A percentile compares a stretch with the other conserved stretches of the same genome.
phyloP scores from a whole-genome alignment of 2,888 invertebrate species.

The Cacoxenus indagator region DNA sequence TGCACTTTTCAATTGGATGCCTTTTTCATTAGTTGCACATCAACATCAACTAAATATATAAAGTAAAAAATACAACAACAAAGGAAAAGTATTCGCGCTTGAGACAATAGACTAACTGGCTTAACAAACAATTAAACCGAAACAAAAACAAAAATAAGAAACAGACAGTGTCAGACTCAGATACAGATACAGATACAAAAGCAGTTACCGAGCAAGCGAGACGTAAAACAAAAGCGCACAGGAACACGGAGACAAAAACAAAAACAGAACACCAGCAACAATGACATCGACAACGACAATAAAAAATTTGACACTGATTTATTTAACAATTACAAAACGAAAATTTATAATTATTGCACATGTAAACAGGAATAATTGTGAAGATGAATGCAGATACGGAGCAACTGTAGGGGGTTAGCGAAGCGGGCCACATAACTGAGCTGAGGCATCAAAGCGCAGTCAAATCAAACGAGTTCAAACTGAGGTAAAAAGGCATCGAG shows the following conservation, averaged over 20 bases:
- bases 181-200: no score
- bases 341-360: constrained; percentile 63
- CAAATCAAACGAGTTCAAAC: neutral
- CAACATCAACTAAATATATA: neutral
- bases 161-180: neutral
- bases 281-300: neutral
- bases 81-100: neutral
- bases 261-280: constrained; percentile 54
- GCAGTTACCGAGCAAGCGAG: constrained; percentile 29
- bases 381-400: neutral
- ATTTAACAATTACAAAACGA: constrained; percentile 60
- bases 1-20: neutral
- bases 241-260: constrained; percentile 29
- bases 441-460: constrained; percentile 9
- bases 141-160: constrained; percentile 46
- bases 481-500: neutral
- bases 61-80: neutral
- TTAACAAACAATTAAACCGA: constrained; percentile 64
- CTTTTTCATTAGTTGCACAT: neutral
- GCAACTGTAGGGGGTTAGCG: constrained; percentile 23
- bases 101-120: constrained; percentile 11
- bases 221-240: neutral
- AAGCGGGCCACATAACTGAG: neutral
- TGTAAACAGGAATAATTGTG: constrained; percentile 48
- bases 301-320: constrained; percentile 56